Conservation (phyloP, 1,140 invertebrate genomes). For the Ceratina calcarata region DNA sequence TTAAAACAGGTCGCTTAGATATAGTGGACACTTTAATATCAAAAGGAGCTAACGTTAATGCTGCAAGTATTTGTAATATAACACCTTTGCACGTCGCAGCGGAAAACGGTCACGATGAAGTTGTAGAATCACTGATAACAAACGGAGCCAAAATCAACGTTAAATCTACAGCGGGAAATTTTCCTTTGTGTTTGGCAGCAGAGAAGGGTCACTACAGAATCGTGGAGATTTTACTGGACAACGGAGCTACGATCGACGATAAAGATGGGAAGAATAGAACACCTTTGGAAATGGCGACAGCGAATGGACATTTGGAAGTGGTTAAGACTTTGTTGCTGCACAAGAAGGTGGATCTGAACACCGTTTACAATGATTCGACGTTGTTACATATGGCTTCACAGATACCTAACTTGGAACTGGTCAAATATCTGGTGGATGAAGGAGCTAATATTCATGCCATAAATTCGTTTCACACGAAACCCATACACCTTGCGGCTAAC, state of each 20-base stretch:
- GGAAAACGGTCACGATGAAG: constrained; percentile 79
- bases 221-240: constrained; percentile 19
- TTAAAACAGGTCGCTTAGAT: constrained; percentile 77
- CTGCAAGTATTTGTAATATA: constrained; percentile 77
- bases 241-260: constrained; percentile 27
- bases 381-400: constrained; percentile 26
- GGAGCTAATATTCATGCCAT: constrained; percentile 46
- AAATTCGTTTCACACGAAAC: constrained; percentile 7
- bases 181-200: constrained; percentile 41
- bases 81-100: constrained; percentile 80
- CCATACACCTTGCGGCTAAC: constrained; percentile 33
- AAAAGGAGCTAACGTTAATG: constrained; percentile 78
- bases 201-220: neutral
- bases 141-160: constrained; percentile 36
- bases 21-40: constrained; percentile 77
- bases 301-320: constrained; percentile 25
- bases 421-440: constrained; percentile 8
- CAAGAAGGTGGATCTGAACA: constrained; percentile 20
- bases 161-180: constrained; percentile 19
- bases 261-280: constrained; percentile 33
- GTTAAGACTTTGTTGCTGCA: constrained; percentile 44
- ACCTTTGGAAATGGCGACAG: constrained; percentile 38
- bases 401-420: constrained; percentile 9
- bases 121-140: constrained; percentile 55
- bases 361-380: constrained; percentile 70